Evolutionary conservation across 2,113 vertebrate genomes (phyloP), one percentile per base, ranked within the genome.

Genomic region (Beaufortia kweichowensis): DNA sequence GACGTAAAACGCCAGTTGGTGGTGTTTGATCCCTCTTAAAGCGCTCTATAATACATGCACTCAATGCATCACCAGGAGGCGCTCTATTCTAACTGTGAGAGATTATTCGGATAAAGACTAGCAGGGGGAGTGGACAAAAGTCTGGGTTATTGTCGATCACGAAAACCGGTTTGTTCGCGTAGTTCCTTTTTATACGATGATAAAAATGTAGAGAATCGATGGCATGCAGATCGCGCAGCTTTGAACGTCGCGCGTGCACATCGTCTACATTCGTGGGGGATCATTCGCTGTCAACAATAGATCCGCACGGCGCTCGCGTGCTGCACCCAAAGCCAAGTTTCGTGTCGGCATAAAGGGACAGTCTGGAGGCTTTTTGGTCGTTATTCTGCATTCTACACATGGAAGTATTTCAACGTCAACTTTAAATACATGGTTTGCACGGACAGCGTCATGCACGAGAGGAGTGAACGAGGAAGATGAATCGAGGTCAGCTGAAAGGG

Each of bases 401-500:
- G 57, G 11, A 21, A 29, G 73, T 73, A 66, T 50, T 41, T 50
- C 19, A 48, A 28, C 55, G 33, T 64, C 33, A 12, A 15, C 35
- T 33, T 15, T 21, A 24, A 33, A 3, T 33, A 33, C 74, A 24
- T 55, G 63, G 59, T 64, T 50, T 77, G 24, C 46, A 28, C 59
- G 33, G 46, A 3, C 29, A 14, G 12, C 68, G 68, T 55, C 77
- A 64, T 73, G 24, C 68, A 46, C 33, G 3, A 10, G 77, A 48
- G 24, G 46, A 43, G 24, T 21, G 72, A 67, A 79, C 50, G 26
- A 76, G 68, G 48, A 79, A 71, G 65, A 65, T 43, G 35, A 76
- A 79, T 50, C 53, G 65, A 81, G 76, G 76, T 78, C 67, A 66
- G 69, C 33, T 12, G 19, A 57, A 43, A 35, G 69, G 33, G 53